Evolutionary conservation across 2,888 invertebrate genomes (phyloP), one percentile per base, ranked within the genome.

Genomic region (Philhelius pedissequus): DNA sequence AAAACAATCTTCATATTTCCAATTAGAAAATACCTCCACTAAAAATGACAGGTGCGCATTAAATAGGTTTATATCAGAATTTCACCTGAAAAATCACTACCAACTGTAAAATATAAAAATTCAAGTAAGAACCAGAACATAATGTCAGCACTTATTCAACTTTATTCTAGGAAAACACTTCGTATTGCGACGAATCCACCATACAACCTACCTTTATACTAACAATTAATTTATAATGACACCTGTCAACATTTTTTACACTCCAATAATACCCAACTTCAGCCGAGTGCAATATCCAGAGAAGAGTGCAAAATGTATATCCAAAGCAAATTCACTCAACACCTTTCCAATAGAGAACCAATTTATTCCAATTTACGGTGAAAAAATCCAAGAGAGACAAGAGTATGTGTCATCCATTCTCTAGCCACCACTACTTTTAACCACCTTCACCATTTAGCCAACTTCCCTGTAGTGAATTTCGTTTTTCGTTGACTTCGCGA

Each of bases 341-440:
- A 84, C 71, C 76, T 84, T 84, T 84, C 84, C 84, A 80, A 84
- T 76, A 66, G 80, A 80, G 80, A 83, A 64, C 15, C 4, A 25
- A 77, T 32, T 45, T 32, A 56, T 74, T 79, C 83, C 68, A 69
- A 15, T 56, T 13, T 13, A 48, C 70, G 22, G 75, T 15, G 38
- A 62, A 76, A n/a, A 74, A 69, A 71, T 68, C 38, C 48, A 50
- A 64, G 74, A 74, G 74, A 75, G 75, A 27, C 43, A 27, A 75
- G 80, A 76, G 75, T 54, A 80, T 84, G 84, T 84, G 84, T 84
- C 84, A 84, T 84, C 75, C 66, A 83, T 48, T n/a, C n/a, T n/a
- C n/a, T n/a, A n/a, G n/a, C 60, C 64, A 83, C 64, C 43, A 62
- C 62, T 18, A 18, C 43, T 43, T 60, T 27, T 27, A 40, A 15